Evolutionary conservation across 2,113 vertebrate genomes (phyloP).

Genomic region (Pyxicephalus adspersus): DNA sequence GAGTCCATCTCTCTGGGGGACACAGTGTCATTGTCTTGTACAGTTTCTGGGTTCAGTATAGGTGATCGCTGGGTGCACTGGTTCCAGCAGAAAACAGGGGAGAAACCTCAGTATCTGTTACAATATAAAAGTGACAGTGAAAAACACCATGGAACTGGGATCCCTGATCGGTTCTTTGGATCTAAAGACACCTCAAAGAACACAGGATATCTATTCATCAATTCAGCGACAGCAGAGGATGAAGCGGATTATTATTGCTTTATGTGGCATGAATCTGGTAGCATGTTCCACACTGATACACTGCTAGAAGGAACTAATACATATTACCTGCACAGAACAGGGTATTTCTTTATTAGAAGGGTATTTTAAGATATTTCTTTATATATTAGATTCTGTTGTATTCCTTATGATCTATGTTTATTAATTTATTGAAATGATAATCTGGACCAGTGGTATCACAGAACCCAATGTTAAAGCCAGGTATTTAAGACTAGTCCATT

Average conservation of each 20-base stretch:
- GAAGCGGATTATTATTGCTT: constrained; percentile 42
- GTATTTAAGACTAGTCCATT: no score
- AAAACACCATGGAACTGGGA: constrained; percentile 25
- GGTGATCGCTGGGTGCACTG: background rate
- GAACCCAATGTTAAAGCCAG: no score
- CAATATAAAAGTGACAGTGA: background rate
- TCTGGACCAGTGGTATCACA: no score
- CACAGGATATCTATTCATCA: constrained; percentile 52
- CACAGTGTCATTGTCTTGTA: background rate
- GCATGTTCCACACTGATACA: background rate
- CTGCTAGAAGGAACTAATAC: constrained; percentile 7
- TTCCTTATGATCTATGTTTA: no score
- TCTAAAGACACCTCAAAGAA: constrained; percentile 44
- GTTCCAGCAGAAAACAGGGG: constrained; percentile 37
- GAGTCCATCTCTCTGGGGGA: rapidly evolving
- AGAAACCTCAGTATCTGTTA: background rate
- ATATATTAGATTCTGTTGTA: no score
- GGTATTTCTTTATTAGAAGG: no score
- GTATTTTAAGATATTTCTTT: no score
- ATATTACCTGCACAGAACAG: no score
- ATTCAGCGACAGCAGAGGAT: constrained; percentile 55
- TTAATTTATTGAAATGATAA: no score
- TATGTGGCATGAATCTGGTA: background rate
- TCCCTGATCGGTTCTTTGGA: constrained; percentile 25
- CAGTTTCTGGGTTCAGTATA: constrained; percentile 8